A percentile compares a stretch with the other conserved stretches of the same genome.
These are phyloP conservation scores for Cylas formicarius DNA, from an alignment of 1,140 invertebrate genomes.

Conservation along the genomic window DNA sequence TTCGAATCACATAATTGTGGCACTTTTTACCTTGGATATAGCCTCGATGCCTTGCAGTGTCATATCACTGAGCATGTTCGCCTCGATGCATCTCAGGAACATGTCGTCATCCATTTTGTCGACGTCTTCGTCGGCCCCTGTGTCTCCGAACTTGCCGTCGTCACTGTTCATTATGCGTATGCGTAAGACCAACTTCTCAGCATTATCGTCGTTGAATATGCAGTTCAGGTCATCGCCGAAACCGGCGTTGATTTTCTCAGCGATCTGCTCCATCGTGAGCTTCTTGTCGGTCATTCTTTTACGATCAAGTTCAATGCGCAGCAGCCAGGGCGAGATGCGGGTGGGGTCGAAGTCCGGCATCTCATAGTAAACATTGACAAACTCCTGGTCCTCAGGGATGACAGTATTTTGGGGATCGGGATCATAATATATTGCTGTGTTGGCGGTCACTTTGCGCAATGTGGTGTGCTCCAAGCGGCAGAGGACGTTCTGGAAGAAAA, in stretches of 20 bases:
- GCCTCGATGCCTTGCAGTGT: slow-evolving; percentile 88
- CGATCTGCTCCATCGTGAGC: slow-evolving; percentile 99
- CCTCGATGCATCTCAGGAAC: slow-evolving; percentile 96
- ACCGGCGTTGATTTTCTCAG: slow-evolving; percentile 96
- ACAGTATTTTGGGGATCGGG: slow-evolving; percentile 98
- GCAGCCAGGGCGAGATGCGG: slow-evolving; percentile 93
- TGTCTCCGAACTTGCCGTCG: slow-evolving; percentile 79
- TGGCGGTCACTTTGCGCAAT: slow-evolving; percentile 89
- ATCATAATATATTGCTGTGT: slow-evolving; percentile 99
- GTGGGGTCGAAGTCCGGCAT: slow-evolving; percentile 99
- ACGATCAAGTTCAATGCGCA: slow-evolving; percentile 95
- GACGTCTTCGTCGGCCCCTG: slow-evolving; percentile 71
- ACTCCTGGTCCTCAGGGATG: slow-evolving; percentile 98
- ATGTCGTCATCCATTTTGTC: slow-evolving; percentile 99
- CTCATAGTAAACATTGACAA: slow-evolving; percentile 99
- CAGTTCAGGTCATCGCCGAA: slow-evolving; percentile 99
- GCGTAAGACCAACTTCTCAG: slow-evolving; percentile 94
- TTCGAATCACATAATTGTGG: too few relatives aligned
- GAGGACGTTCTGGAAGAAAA: too few relatives aligned
- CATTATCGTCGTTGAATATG: slow-evolving; percentile 99
- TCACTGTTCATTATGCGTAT: slow-evolving; percentile 98
- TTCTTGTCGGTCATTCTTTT: slow-evolving; percentile 99
- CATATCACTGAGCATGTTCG: slow-evolving; percentile 98
- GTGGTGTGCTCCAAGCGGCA: slow-evolving; percentile 97
- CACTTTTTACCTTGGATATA: slow-evolving; percentile 88